These are phyloP conservation scores for Platycercus adscitus DNA, from an alignment of 2,113 vertebrate species.

Conservation along the genomic window DNA sequence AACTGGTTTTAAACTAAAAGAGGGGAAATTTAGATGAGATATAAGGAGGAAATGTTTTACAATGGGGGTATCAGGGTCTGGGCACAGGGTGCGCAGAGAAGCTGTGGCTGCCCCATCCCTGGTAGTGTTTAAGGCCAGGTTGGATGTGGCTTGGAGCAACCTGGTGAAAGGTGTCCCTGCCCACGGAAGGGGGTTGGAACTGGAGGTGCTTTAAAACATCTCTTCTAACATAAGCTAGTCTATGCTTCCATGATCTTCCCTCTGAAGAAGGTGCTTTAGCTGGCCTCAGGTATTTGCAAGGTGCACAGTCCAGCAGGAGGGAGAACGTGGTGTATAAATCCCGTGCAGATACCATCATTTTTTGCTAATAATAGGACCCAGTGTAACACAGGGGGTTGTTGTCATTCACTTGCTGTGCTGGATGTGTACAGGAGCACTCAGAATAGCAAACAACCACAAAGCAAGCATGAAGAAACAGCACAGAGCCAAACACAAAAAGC, in stretches of 20 bases:
- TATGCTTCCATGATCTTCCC: background rate
- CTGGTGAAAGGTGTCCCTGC: background rate
- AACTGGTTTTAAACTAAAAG: background rate
- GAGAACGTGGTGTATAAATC: fast-evolving
- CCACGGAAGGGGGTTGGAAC: background rate
- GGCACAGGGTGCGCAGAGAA: background rate
- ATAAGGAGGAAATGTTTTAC: background rate
- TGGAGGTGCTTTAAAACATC: background rate
- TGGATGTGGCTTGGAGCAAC: background rate
- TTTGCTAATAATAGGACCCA: background rate
- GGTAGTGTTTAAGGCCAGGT: background rate
- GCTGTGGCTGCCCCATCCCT: background rate
- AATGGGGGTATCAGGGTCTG: background rate
- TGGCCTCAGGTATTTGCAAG: background rate
- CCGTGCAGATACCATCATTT: background rate
- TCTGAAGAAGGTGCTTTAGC: background rate
- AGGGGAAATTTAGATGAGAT: background rate
- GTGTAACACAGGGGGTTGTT: background rate
- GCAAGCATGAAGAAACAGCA: background rate
- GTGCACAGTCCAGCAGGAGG: background rate
- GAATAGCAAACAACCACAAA: background rate
- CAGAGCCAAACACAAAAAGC: background rate
- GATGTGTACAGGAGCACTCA: background rate
- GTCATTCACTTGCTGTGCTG: background rate
- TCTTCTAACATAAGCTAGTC: background rate